These are phyloP conservation scores for Cheilinus undulatus DNA, from an alignment of 2,113 vertebrate species.

Conservation along the genomic window DNA sequence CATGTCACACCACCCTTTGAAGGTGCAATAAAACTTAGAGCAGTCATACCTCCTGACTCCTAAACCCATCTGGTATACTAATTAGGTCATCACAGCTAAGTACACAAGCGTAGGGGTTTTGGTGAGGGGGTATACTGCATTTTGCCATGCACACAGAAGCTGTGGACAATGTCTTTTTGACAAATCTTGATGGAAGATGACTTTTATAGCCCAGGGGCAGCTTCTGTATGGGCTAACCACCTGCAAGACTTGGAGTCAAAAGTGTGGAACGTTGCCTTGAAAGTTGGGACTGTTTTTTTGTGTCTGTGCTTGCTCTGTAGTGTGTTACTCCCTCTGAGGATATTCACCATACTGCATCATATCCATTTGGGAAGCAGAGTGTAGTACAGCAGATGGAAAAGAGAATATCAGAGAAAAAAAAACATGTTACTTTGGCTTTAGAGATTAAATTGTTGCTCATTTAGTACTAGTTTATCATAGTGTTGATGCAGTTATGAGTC, in stretches of 20 bases:
- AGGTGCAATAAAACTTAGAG: slow-evolving; percentile 75
- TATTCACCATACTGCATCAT: too few species aligned
- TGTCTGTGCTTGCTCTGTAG: too few species aligned
- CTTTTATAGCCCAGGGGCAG: neutral
- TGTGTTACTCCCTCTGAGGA: too few species aligned
- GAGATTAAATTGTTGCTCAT: too few species aligned
- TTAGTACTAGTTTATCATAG: too few species aligned
- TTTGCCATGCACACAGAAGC: slow-evolving; percentile 18
- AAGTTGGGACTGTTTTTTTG: neutral
- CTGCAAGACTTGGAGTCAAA: neutral
- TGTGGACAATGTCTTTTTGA: slow-evolving; percentile 25
- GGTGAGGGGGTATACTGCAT: slow-evolving; percentile 9
- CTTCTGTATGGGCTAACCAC: neutral
- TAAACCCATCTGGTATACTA: slow-evolving; percentile 64
- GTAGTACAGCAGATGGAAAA: too few species aligned
- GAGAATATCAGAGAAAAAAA: too few species aligned
- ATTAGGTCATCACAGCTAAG: slow-evolving; percentile 73
- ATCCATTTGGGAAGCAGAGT: too few species aligned
- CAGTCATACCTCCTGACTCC: slow-evolving; percentile 57
- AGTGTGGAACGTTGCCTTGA: neutral
- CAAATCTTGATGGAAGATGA: neutral
- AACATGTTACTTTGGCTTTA: too few species aligned
- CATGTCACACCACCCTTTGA: slow-evolving; percentile 65
- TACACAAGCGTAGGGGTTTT: slow-evolving; percentile 23
- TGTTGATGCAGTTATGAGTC: too few species aligned